Base-by-base conservation (phyloP, 2,797 vertebrate genomes). In the Cheirogaleus major region DNA sequence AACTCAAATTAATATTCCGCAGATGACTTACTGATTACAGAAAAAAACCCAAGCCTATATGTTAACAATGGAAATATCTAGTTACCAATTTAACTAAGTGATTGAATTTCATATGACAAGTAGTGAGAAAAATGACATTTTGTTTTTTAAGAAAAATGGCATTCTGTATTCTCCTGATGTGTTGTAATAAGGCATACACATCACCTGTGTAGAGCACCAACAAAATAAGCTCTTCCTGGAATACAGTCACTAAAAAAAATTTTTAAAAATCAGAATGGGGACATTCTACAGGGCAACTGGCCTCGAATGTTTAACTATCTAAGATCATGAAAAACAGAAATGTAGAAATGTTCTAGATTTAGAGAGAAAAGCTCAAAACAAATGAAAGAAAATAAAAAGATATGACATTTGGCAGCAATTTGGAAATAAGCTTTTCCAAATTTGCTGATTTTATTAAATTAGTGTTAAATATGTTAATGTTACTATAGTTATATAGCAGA, bases 391-490 rank as follows among this genome's bases (percentile, higher is more conserved):
- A 72, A 79, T 76, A 30, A 86, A 32, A 15, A 52, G 11, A 48
- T 41, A 32, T 45, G 12, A 73, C 0, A 32, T n/a, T 32, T 63
- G 30, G 32, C 32, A 63, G 30, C 61, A 63, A 55, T 65, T 76
- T 43, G 17, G 27, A 89, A 25, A 35, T 90, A 61, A 0, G 0
- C 17, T 84, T 89, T 30, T 67, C 14, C 15, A 89, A 80, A 38
- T 78, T 38, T 48, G 4, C 41, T 55, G 7, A 87, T 87, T 72
- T 91, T 93, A 32, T 83, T 86, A 80, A 84, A 67, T 65, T 57
- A 3, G 3, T 95, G 57, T 55, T 85, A 75, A 80, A 20, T 85
- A 82, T 78, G 30, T n/a, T 89, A 75, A 65, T 17, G 43, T 48
- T 78, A 59, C 41, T 67, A 8, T 82, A n/a, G 45, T 52, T 65